Evolutionary conservation across 2,113 vertebrate genomes (phyloP).

Genomic region (Coptodon bakossiorum): DNA sequence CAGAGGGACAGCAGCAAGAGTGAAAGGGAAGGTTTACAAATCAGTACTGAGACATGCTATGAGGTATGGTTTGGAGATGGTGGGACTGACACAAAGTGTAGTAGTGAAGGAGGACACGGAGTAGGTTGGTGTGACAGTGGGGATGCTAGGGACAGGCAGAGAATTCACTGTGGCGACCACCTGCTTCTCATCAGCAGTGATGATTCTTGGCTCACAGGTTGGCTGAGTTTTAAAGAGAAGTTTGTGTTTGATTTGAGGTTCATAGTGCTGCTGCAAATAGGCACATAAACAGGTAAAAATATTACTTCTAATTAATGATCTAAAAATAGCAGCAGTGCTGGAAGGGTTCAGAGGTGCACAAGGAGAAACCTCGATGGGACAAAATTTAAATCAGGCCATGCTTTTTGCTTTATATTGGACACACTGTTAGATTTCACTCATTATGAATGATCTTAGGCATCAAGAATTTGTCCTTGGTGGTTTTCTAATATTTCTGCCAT

Average conservation of each 20-base stretch:
- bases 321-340: background rate
- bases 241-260: background rate
- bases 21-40: background rate
- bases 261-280: background rate
- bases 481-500: background rate
- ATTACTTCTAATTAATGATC: background rate
- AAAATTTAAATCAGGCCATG: background rate
- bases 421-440: background rate
- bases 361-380: background rate
- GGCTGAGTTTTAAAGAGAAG: background rate
- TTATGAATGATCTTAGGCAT: background rate
- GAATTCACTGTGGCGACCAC: background rate
- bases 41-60: accelerated
- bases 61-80: background rate
- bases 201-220: background rate
- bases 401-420: background rate
- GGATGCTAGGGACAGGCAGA: background rate
- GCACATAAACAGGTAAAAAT: background rate
- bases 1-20: background rate
- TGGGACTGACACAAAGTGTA: background rate
- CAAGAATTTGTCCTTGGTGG: background rate
- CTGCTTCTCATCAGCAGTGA: background rate
- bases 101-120: background rate
- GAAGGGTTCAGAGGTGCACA: background rate
- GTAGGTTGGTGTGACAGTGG: background rate